Conservation (phyloP, 1,140 invertebrate species). For the Archegozetes longisetosus region DNA sequence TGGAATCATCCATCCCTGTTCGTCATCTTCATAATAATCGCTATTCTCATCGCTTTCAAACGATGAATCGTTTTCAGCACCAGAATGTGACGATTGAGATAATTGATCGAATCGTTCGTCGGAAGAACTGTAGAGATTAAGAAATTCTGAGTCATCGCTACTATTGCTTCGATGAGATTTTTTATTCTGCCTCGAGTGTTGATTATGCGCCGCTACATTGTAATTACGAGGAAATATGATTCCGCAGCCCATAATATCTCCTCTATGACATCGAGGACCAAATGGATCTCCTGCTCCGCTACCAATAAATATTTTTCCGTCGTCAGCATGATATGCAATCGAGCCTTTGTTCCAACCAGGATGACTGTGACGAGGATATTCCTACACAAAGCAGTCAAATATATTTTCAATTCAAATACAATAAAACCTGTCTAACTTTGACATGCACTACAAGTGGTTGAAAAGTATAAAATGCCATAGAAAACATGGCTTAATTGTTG, state of each 20-base stretch:
- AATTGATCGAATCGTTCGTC: neutral
- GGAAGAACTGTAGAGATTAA: neutral
- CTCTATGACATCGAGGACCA: slow-evolving; percentile 39
- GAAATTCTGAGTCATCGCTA: neutral
- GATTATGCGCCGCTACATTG: neutral
- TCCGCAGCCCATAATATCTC: slow-evolving; percentile 42
- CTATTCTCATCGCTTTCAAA: neutral
- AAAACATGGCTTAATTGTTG: too few species aligned
- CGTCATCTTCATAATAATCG: neutral
- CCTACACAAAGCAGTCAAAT: slow-evolving; percentile 24
- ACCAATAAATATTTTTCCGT: slow-evolving; percentile 43
- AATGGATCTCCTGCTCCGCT: slow-evolving; percentile 39
- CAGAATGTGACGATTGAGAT: neutral
- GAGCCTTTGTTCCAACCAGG: slow-evolving; percentile 43
- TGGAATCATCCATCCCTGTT: neutral
- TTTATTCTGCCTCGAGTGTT: neutral
- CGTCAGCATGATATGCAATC: slow-evolving; percentile 44
- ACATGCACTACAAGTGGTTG: too few species aligned
- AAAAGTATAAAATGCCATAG: too few species aligned
- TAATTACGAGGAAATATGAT: slow-evolving; percentile 35
- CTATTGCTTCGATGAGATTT: neutral
- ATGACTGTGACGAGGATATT: slow-evolving; percentile 39
- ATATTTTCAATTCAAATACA: too few species aligned
- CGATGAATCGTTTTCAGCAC: neutral
- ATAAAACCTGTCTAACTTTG: too few species aligned